Evolutionary conservation across 2,888 invertebrate species (phyloP), one percentile per base, ranked within the genome.

Genomic region (Tetranychus truncatus): DNA sequence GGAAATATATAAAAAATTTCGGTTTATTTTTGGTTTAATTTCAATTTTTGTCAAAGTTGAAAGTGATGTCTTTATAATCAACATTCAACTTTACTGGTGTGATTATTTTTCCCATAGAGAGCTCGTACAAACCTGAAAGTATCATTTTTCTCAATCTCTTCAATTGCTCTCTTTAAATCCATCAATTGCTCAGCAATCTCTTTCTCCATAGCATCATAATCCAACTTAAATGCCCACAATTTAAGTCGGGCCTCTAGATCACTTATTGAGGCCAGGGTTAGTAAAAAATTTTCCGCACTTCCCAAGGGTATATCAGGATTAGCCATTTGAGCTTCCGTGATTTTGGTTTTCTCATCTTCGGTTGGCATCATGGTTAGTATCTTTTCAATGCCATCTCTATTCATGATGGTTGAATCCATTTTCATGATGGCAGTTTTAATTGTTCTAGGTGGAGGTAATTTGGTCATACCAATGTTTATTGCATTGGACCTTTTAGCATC

Each of bases 401-500:
- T 99, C 84, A 99, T 92, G 72, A 99, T 94, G 1, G 95, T 92
- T 1, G 92, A 91, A 83, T 99, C 99, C 95, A 99, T 99, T 85
- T 99, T 99, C 83, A 99, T 86, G 78, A 95, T 94, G 45, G 97
- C 99, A n/a, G 95, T 91, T 83, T 97, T 97, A 78, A 99, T 99
- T 8, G 96, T 93, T 78, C 95, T 88, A 0, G 96, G 93, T 0
- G 96, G 96, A 2, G 99, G 99, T 78, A 99, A 85, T 82, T 96
- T 97, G 34, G 97, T 99, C 90, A 99, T 91, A 20, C 96, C 96
- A 80, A 99, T 99, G 83, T 99, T 99, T 80, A 99, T 99, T 69
- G 95, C 96, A 83, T 99, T 99, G 8, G 99, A 99, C 78, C 99
- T 87, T 83, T 97, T 99, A 72, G 95, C 90, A 83, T 95, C 95